Conservation (phyloP, 2,797 vertebrate genomes). For the Hirundo rustica region DNA sequence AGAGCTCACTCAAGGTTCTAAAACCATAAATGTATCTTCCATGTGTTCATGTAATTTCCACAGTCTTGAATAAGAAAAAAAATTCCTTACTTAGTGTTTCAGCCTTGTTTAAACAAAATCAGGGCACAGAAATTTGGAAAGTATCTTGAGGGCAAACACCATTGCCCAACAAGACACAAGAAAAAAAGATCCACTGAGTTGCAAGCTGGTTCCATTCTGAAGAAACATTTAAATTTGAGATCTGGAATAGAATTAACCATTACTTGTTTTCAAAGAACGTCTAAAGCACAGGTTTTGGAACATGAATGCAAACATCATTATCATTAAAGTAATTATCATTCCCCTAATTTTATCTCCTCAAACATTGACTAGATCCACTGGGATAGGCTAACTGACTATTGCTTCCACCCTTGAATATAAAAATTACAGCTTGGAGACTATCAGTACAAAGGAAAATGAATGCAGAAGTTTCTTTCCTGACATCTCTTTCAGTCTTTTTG, state of each 20-base stretch:
- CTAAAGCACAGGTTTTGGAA: neutral
- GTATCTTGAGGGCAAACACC: neutral
- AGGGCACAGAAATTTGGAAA: neutral
- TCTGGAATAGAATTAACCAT: neutral
- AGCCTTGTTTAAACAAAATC: neutral
- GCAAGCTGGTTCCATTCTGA: neutral
- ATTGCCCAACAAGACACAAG: neutral
- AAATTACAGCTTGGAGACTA: neutral
- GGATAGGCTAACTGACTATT: neutral
- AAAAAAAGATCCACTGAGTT: neutral
- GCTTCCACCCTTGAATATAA: neutral
- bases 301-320: neutral
- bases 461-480: neutral
- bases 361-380: neutral
- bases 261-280: neutral
- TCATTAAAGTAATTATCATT: neutral
- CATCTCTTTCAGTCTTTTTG: neutral
- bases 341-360: neutral
- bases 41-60: neutral
- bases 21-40: neutral
- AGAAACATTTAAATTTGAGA: neutral
- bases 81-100: neutral
- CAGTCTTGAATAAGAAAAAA: neutral
- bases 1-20: neutral
- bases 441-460: neutral